Conservation (phyloP, 2,888 invertebrate genomes). For the Pharmacophagus antenor region DNA sequence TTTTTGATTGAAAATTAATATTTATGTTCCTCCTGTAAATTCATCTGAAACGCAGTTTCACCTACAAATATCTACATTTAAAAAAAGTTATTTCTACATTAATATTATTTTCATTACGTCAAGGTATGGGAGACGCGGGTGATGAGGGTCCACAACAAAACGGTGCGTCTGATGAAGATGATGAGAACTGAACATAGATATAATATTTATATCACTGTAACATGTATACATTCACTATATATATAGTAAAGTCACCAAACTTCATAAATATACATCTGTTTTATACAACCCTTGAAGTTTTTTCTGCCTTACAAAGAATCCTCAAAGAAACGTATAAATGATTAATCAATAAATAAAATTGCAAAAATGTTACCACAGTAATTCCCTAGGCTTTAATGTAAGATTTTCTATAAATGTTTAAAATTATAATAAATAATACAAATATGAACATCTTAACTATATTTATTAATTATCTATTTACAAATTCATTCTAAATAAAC, state of each 20-base stretch:
- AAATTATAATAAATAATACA: background rate
- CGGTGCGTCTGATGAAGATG: constrained; percentile 70
- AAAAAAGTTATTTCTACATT: too few relatives aligned
- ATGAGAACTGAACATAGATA: constrained; percentile 48
- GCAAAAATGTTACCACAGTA: too few relatives aligned
- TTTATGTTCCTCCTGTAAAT: too few relatives aligned
- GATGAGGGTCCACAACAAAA: constrained; percentile 70
- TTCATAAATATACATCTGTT: constrained; percentile 35
- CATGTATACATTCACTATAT: constrained; percentile 34
- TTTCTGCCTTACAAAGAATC: too few relatives aligned
- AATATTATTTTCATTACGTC: background rate
- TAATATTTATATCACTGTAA: constrained; percentile 35
- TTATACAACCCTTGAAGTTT: constrained; percentile 2
- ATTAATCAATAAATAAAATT: too few relatives aligned
- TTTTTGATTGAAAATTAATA: too few relatives aligned
- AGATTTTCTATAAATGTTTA: too few relatives aligned
- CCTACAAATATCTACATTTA: too few relatives aligned
- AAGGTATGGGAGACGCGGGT: constrained; percentile 74
- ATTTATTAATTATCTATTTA: constrained; percentile 20
- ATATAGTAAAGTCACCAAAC: constrained; percentile 38
- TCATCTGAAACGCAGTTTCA: too few relatives aligned
- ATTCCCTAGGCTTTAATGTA: too few relatives aligned
- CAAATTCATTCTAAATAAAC: constrained; percentile 1
- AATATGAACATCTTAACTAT: constrained; percentile 3
- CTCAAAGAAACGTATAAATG: too few relatives aligned